Evolutionary conservation across 2,888 invertebrate genomes (phyloP).

Genomic region (Thalpophila matura): DNA sequence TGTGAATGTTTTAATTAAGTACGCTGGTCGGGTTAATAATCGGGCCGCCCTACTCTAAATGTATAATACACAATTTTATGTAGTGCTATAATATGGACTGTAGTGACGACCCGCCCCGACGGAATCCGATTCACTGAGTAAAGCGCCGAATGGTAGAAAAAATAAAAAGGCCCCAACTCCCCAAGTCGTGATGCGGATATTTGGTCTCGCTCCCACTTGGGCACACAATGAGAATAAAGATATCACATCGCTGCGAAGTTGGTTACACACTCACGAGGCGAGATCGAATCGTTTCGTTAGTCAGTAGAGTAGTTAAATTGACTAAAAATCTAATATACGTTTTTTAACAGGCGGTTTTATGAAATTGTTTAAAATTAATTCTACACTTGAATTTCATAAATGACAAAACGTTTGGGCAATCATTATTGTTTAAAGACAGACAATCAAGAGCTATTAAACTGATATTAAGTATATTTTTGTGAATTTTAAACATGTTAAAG

Average conservation of each 20-base stretch:
- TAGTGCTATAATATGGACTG: slow-evolving; percentile 74
- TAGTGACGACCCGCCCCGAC: slow-evolving; percentile 90
- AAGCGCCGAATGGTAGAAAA: slow-evolving; percentile 74
- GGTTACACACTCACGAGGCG: slow-evolving; percentile 45
- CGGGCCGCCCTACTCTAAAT: slow-evolving; percentile 86
- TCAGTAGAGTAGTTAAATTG: slow-evolving; percentile 26
- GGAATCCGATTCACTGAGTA: slow-evolving; percentile 82
- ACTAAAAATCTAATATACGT: too few species aligned
- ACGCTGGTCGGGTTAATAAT: slow-evolving; percentile 82
- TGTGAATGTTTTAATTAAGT: slow-evolving; percentile 80
- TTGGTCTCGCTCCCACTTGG: slow-evolving; percentile 69
- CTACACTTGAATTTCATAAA: not conserved
- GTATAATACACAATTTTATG: slow-evolving; percentile 80
- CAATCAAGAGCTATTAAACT: not conserved
- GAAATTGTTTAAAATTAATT: not conserved
- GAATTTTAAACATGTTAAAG: too few species aligned
- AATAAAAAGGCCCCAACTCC: slow-evolving; percentile 74
- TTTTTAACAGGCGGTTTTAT: too few species aligned
- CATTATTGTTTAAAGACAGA: not conserved
- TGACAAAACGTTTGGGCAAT: not conserved
- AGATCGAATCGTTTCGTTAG: slow-evolving; percentile 36
- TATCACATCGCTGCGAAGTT: slow-evolving; percentile 59
- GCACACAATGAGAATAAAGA: slow-evolving; percentile 59
- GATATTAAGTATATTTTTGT: too few species aligned
- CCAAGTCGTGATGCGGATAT: slow-evolving; percentile 73